Evolutionary conservation across 2,888 invertebrate genomes (phyloP).

Genomic region (Rhogogaster chlorosoma): DNA sequence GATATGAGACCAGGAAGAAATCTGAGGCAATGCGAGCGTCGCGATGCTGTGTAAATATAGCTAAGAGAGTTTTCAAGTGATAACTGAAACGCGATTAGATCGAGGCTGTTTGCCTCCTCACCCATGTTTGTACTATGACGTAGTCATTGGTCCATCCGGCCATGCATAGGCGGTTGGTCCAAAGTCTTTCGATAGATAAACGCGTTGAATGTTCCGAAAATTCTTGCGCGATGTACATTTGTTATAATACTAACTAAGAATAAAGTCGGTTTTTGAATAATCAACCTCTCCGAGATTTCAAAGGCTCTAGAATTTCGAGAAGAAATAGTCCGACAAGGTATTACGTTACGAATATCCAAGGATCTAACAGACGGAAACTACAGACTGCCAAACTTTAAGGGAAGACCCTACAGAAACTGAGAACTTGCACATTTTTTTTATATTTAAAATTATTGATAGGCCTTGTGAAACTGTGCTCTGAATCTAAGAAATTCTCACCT

Average conservation of each 20-base stretch:
- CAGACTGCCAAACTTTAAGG: constrained; percentile 20
- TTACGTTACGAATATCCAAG: constrained; percentile 14
- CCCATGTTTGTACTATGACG: constrained; percentile 74
- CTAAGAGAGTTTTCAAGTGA: constrained; percentile 57
- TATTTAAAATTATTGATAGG: too few relatives aligned
- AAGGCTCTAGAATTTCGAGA: neutral
- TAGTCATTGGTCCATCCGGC: constrained; percentile 75
- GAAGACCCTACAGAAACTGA: too few relatives aligned
- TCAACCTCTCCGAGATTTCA: neutral
- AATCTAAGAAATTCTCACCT: too few relatives aligned
- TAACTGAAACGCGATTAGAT: constrained; percentile 73
- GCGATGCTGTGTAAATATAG: constrained; percentile 45
- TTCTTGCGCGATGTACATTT: neutral
- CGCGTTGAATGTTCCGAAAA: neutral
- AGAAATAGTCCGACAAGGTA: neutral
- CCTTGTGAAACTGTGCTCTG: too few relatives aligned
- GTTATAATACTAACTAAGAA: neutral
- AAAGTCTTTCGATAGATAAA: constrained; percentile 59
- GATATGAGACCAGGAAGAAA: neutral
- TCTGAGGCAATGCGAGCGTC: neutral
- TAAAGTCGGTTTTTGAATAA: neutral
- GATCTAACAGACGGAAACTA: neutral
- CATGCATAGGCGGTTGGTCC: constrained; percentile 56
- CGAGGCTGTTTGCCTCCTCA: constrained; percentile 73
- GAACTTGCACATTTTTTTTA: too few relatives aligned